Evolutionary conservation across 2,113 vertebrate genomes (phyloP), one percentile per base, ranked within the genome.

Genomic region (Laticauda colubrina): DNA sequence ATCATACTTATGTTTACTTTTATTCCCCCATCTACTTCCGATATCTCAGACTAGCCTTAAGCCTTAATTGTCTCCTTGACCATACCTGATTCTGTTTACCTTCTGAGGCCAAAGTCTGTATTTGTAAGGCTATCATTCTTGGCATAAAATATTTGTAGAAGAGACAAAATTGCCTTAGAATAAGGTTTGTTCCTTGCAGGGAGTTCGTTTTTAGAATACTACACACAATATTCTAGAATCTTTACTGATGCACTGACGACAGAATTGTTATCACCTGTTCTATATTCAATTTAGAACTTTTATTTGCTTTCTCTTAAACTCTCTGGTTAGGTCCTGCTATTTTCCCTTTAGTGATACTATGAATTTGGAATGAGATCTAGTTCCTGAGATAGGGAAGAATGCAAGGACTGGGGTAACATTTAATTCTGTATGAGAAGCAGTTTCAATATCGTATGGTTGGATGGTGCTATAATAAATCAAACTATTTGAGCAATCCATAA

Each of bases 381-480:
- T 29, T 34, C 86, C 85, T 21, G 75, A 43, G 34, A 43, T 43
- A 21, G 34, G 75, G 75, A 10, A 43, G 34, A 43, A 54, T 5
- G 91, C 90, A 88, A 39, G 45, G 34, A 93, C 45, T 15, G 18
- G 57, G 85, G 39, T 81, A 59, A 48, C 2, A 12, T 45, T 55
- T 93, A 94, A 90, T 94, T 91, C 93, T 95, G 96, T 94, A 94
- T 92, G 94, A 92, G 48, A 89, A 89, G 23, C 88, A 95, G 91
- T 91, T 91, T 12, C 89, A 95, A 93, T 90, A 94, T 64, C 92
- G 89, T 95, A 95, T 96, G 64, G 96, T 96, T 95, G 51, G 61
- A 4, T 69, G 90, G 8, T 91, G 29, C 90, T 93, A 87, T n/a
- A 95, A 96, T 95, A 95, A 96, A 96, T 96, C 94, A 96, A 97